Base-by-base conservation (phyloP, 2,888 invertebrate species). In the Cylloceria caligata region DNA sequence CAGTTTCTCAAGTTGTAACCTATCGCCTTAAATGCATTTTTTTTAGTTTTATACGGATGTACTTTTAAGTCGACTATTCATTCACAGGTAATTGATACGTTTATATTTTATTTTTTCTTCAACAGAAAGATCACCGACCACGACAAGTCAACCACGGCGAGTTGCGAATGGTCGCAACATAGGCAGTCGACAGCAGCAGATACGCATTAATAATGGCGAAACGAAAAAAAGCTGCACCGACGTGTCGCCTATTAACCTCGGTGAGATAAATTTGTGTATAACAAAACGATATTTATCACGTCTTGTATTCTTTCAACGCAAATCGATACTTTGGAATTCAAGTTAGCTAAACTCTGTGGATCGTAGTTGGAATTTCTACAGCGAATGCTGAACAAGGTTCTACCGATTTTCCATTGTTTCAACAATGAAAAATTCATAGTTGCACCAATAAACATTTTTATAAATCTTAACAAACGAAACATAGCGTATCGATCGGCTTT, bases 111-210 rank as follows among this genome's bases (percentile, higher is more conserved):
- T n/a, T 62, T 60, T 55, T 73, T 24, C n/a, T 13, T 71, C 45
- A 4, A 65, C 88, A 91, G 91, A 92, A 87, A 88, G 91, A 86
- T 90, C 91, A 80, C 90, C 91, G 62, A 89, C 90, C 55, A 87
- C 89, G 74, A 87, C 85, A 68, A 91, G 88, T 69, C 88, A 89
- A 52, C 88, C 91, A n/a, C 86, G 91, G 80, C 89, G 91, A 85
- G 85, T 89, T 68, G 87, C 87, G 7, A 91, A 90, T 72, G 90
- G 91, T 68, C 89, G 90, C 55, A 86, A 84, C 65, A 87, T 79
- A 73, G 39, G 60, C 27, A 75, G 75, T 68, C 68, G 79, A 39
- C 82, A 82, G 45, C 82, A 82, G n/a, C 90, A 88, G 81, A 80
- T 86, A 65, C 90, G 91, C 76, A 88, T 87, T 74, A 90, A 88